Evolutionary conservation across 2,888 invertebrate genomes (phyloP).

Genomic region (Trypoxylon attenuatum): DNA sequence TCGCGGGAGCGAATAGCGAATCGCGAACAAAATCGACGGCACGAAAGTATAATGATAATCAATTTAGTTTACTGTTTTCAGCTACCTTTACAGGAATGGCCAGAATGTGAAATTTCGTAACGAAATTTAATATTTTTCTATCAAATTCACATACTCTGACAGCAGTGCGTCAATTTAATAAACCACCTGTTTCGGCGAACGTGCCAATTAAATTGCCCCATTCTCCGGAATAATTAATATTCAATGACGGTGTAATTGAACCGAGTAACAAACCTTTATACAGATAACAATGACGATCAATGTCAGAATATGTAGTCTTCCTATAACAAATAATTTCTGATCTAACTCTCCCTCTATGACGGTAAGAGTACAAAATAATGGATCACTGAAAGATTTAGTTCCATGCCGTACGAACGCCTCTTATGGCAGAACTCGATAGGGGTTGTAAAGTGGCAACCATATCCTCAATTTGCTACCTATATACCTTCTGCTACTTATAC

Average conservation of each 20-base stretch:
- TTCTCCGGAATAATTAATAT: neutral
- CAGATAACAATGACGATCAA: neutral
- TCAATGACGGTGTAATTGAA: neutral
- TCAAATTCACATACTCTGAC: conserved; percentile 18
- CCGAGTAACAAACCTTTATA: neutral
- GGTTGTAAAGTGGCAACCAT: too few species aligned
- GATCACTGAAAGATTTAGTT: too few species aligned
- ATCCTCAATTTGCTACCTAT: too few species aligned
- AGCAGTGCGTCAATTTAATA: neutral
- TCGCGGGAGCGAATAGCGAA: neutral
- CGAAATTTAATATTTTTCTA: conserved; percentile 17
- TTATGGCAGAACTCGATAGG: too few species aligned
- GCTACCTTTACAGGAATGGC: conserved; percentile 50
- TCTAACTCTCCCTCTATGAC: conserved; percentile 29
- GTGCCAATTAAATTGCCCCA: neutral
- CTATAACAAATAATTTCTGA: conserved; percentile 1
- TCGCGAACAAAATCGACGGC: conserved; percentile 2
- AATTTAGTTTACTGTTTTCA: conserved; percentile 44
- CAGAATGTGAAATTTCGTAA: conserved; percentile 35
- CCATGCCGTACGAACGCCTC: too few species aligned
- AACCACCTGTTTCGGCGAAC: neutral
- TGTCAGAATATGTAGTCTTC: conserved; percentile 19
- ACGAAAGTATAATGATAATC: conserved; percentile 27
- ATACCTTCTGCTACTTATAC: too few species aligned
- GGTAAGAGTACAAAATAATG: too few species aligned